Base-by-base conservation (phyloP, 2,797 vertebrate species). In the Microctenopoma lineatum region DNA sequence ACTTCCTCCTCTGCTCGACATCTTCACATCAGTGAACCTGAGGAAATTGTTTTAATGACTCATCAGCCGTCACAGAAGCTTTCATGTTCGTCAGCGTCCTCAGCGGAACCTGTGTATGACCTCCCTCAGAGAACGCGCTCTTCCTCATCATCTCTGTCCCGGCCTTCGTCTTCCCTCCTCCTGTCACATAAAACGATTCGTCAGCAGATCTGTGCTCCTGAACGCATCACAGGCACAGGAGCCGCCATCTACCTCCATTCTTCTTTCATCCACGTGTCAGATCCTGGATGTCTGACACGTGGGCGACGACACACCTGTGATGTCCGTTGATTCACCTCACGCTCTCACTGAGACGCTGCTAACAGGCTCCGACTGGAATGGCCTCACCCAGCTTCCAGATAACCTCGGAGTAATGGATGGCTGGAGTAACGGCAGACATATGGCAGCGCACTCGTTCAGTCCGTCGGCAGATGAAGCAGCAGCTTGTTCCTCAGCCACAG, bases 401-500 rank as follows among this genome's bases (percentile, higher is more conserved):
- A 15, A 66, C 59, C 68, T 70, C 51, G 7, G 32, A 2, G 48
- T 63, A 21, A 21, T 21, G 21, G 21, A 21, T 21, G 36, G 51
- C 44, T 52, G 74, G 48, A 64, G 39, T 53, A 67, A 58, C 66
- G 9, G 66, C 57, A 16, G 70, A 72, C 74, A 84, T 79, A 84
- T 84, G 83, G 81, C 48, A 4, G 15, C 64, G 11, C 77, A 3
- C 38, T 16, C 27, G 0, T 13, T 46, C 59, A 61, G 45, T 41
- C 70, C 21, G 48, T 34, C 44, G 46, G 52, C 70, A 83, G 72
- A 75, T 7, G 70, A 75, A 66, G 75, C 59, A 62, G 73, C 78
- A 81, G 78, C 69, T 76, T 70, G 73, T 72, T 79, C 60, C 60
- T 59, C 74, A 74, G 68, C 54, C 68, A 69, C 75, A 76, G 77